Evolutionary conservation across 1,140 invertebrate species (phyloP), one percentile per base, ranked within the genome.

Genomic region (Nasonia giraulti): DNA sequence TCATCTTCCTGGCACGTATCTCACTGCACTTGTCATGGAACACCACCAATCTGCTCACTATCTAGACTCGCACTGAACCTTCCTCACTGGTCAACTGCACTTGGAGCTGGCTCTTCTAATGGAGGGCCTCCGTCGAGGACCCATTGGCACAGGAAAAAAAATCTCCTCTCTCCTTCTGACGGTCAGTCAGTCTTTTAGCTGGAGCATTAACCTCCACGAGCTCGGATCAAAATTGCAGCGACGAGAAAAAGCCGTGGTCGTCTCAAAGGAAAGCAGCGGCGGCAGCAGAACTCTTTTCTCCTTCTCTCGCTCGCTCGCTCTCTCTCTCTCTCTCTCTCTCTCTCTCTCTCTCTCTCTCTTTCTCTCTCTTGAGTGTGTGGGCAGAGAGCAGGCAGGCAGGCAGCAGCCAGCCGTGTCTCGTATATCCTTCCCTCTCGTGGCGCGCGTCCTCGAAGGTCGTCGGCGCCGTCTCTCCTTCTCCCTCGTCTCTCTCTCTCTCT

Each of bases 381-480:
- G 55, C 20, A 62, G 55, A 20, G 7, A 1, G 33, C 33, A 62
- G 55, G 12, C 47, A 62, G 55, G 12, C 47, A 40, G 31, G 11
- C n/a, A 50, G 79, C 50, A 31, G 69, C 20, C 55, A 82, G 40
- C 40, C 79, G 79, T 62, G 55, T 47, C 79, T 81, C 68, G 68
- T 50, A 50, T 77, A 71, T 69, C 69, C 62, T 81, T 62, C 33
- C 77, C 71, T 62, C 55, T 62, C 55, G 40, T 73, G 77, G 78
- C 74, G 40, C 86, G 83, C 80, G 86, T 87, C 86, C 83, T 85
- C 86, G 86, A 87, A 87, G 86, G 86, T 87, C 86, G 86, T 76
- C 71, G 76, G 68, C 82, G 31, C 40, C 23, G 27, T 50, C 69
- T 73, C 69, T 50, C 75, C n/a, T 47, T 75, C 14, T 74, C 68